These are phyloP conservation scores for Nemurella pictetii DNA, from an alignment of 2,888 invertebrate species.

Conservation along the genomic window DNA sequence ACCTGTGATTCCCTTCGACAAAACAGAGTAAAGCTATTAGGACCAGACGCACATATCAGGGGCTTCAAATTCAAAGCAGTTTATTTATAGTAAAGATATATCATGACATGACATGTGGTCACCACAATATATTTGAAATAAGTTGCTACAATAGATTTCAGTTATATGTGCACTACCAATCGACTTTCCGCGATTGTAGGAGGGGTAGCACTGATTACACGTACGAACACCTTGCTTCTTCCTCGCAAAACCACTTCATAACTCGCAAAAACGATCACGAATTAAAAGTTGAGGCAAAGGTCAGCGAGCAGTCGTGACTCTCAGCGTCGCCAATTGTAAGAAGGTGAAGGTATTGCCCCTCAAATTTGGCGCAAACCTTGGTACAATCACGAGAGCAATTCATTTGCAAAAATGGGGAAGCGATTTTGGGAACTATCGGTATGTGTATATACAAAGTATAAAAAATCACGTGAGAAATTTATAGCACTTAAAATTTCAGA, in stretches of 20 bases:
- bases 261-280: not conserved
- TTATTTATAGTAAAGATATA: no score
- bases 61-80: no score
- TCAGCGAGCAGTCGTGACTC: constrained; percentile 8
- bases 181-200: not conserved
- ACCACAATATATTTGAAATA: no score
- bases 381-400: not conserved
- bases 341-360: constrained; percentile 19
- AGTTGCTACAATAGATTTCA: no score
- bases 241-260: not conserved
- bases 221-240: not conserved
- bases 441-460: not conserved
- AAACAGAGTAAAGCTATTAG: no score
- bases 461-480: no score
- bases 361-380: not conserved
- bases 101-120: no score
- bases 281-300: not conserved
- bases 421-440: not conserved
- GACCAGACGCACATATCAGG: no score
- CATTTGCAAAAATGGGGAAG: not conserved
- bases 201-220: not conserved
- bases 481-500: not conserved
- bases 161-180: no score
- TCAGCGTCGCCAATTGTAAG: not conserved
- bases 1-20: no score